Percentiles rank a stretch among this genome's conserved stretches.
These are phyloP conservation scores for Tenodera sinensis DNA, from an alignment of 2,888 invertebrate species.

Conservation along the genomic window DNA sequence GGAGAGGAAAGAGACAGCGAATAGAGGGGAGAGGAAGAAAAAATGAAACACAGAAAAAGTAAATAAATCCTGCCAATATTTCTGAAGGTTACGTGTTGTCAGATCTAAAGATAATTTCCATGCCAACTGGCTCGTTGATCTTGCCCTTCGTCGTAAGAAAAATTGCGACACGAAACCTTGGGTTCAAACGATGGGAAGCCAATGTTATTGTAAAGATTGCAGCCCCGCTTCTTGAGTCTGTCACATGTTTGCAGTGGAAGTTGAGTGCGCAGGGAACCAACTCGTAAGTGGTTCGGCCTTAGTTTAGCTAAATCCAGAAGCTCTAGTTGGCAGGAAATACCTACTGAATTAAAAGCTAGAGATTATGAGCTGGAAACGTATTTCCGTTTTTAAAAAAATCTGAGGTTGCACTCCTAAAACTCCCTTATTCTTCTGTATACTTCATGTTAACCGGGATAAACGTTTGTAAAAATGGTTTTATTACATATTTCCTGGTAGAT, in stretches of 20 bases:
- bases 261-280: not conserved
- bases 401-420: too few species aligned
- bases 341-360: too few species aligned
- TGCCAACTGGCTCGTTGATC: not conserved
- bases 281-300: too few species aligned
- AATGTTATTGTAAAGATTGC: not conserved
- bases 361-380: too few species aligned
- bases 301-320: too few species aligned
- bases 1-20: not conserved
- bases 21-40: not conserved
- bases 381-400: too few species aligned
- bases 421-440: too few species aligned
- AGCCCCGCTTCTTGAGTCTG: not conserved
- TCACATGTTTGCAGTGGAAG: not conserved
- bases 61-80: not conserved
- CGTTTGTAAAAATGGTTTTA: too few species aligned
- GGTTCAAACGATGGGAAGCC: not conserved
- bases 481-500: too few species aligned
- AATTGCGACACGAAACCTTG: not conserved
- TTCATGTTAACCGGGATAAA: too few species aligned
- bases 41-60: too few species aligned
- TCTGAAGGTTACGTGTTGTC: not conserved
- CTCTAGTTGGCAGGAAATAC: too few species aligned
- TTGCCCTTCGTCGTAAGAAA: not conserved
- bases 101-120: not conserved